Conservation (phyloP, 2,797 vertebrate genomes). For the Halcyon leucocephala region DNA sequence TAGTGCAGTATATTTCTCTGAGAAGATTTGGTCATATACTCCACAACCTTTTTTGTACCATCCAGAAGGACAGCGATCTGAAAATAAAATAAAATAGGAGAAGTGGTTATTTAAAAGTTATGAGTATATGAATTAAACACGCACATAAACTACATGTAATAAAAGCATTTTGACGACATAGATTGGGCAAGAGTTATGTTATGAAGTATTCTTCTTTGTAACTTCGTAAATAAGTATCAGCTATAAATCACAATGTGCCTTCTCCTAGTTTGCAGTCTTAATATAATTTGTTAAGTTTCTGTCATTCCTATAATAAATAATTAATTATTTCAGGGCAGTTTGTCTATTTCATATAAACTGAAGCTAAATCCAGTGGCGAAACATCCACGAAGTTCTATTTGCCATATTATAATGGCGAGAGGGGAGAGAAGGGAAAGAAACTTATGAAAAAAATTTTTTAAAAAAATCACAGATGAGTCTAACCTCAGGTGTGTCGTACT, state of each 20-base stretch:
- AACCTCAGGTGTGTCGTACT: conserved; percentile 89
- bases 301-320: neutral
- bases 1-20: conserved; percentile 86
- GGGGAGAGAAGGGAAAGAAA: neutral
- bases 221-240: neutral
- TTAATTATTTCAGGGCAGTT: neutral
- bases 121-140: neutral
- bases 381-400: neutral
- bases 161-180: neutral
- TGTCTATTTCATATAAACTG: neutral
- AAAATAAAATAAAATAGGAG: conserved; percentile 10
- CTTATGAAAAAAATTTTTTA: neutral
- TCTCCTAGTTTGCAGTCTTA: neutral
- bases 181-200: neutral
- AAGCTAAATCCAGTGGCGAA: neutral
- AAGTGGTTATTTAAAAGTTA: neutral
- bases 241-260: neutral
- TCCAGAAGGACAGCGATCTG: conserved; percentile 91
- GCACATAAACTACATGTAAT: neutral
- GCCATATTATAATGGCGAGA: neutral
- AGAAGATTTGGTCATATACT: conserved; percentile 85
- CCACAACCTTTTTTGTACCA: conserved; percentile 89
- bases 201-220: neutral
- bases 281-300: neutral
- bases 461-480: conserved; percentile 1